A percentile compares a stretch with the other conserved stretches of the same genome.
phyloP scores from a whole-genome alignment of 2,888 invertebrate genomes.

The Cephus rjabovi region DNA sequence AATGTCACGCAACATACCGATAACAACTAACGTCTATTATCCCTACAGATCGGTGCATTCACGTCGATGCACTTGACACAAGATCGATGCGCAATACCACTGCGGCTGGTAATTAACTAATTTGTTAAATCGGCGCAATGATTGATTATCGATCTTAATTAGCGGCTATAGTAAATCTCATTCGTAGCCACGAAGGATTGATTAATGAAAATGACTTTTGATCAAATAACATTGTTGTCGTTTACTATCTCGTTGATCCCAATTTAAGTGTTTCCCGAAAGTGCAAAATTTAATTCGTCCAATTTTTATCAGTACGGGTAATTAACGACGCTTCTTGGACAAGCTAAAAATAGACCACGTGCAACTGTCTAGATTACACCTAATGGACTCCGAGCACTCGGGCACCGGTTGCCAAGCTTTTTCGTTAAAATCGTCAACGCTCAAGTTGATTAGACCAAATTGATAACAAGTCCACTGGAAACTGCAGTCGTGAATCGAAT shows the following conservation, averaged over 20 bases:
- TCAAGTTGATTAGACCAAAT: neutral
- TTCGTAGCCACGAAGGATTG: neutral
- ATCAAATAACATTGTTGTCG: neutral
- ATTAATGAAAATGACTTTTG: neutral
- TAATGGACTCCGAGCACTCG: neutral
- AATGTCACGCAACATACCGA: neutral
- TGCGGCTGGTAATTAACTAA: slow-evolving; percentile 33
- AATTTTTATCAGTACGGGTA: neutral
- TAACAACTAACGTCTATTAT: neutral
- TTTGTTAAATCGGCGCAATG: slow-evolving; percentile 28
- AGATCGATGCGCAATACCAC: slow-evolving; percentile 28
- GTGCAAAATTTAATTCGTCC: neutral
- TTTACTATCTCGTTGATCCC: neutral
- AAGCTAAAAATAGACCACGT: neutral
- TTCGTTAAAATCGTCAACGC: neutral
- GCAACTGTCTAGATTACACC: neutral
- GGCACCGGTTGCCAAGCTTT: neutral
- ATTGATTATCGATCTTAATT: slow-evolving; percentile 37
- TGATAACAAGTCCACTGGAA: neutral
- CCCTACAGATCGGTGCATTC: neutral
- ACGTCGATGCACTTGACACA: neutral
- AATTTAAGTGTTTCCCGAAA: neutral
- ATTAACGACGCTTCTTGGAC: no score
- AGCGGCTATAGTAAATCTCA: slow-evolving; percentile 15
- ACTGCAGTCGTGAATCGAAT: neutral